Evolutionary conservation across 2,113 vertebrate genomes (phyloP).

Genomic region (Rhea americana): DNA sequence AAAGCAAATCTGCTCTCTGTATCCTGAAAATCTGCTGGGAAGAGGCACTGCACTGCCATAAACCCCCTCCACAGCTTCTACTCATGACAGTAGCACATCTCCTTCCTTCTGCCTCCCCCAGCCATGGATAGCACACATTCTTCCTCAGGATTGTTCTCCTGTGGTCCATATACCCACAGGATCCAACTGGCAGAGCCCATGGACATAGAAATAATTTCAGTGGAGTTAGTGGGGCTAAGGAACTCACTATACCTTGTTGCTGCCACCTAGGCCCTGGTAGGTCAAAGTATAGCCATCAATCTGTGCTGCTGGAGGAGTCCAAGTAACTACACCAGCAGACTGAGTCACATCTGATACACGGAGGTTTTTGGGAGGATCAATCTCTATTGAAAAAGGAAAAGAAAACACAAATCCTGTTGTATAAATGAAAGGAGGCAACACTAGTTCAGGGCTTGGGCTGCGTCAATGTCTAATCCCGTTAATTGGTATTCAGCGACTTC

Average conservation of each 20-base stretch:
- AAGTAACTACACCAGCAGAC: conserved; percentile 79
- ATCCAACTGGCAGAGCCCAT: not conserved
- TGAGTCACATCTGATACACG: conserved; percentile 70
- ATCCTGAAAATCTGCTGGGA: not conserved
- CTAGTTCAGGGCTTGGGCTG: not conserved
- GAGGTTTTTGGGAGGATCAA: conserved; percentile 85
- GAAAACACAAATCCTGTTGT: not conserved
- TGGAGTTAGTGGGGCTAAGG: not conserved
- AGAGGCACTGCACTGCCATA: not conserved
- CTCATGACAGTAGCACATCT: not conserved
- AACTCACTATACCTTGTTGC: conserved; percentile 73
- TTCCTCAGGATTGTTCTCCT: not conserved
- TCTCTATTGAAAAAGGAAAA: conserved; percentile 72
- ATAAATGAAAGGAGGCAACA: not conserved
- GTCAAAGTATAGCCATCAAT: conserved; percentile 85
- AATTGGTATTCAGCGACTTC: not conserved
- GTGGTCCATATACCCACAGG: not conserved
- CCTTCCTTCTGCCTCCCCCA: not conserved
- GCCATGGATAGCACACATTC: not conserved
- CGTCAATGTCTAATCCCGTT: not conserved
- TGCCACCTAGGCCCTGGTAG: conserved; percentile 77
- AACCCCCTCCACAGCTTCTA: not conserved
- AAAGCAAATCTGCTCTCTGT: not conserved
- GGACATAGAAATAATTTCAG: not conserved
- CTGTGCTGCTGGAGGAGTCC: conserved; percentile 81